Conservation (phyloP, 2,888 invertebrate genomes). For the Lycia hirtaria region DNA sequence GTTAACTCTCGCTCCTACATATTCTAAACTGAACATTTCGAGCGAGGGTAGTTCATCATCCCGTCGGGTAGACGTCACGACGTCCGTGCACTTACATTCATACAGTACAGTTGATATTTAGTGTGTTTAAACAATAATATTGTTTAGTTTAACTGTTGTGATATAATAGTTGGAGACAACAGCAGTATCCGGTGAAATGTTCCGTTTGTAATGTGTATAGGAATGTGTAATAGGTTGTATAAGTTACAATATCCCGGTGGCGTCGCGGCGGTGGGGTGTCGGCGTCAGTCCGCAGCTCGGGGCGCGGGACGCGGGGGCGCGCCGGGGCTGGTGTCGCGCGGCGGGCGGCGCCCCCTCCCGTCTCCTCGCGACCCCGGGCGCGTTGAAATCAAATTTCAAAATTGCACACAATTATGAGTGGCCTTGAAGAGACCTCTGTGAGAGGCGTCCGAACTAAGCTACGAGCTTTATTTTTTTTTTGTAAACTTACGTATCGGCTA, state of each 20-base stretch:
- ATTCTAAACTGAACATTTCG: not conserved
- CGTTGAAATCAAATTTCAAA: constrained; percentile 42
- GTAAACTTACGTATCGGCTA: constrained; percentile 26
- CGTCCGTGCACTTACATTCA: too few relatives aligned
- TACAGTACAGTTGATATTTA: too few relatives aligned
- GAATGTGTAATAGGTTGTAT: constrained; percentile 29
- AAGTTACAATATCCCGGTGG: constrained; percentile 48
- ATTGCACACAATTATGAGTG: constrained; percentile 54
- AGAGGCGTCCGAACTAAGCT: constrained; percentile 53
- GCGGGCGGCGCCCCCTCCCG: not conserved
- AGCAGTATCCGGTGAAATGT: too few relatives aligned
- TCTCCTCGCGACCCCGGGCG: constrained; percentile 15
- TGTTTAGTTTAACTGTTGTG: too few relatives aligned
- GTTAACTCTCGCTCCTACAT: constrained; percentile 41
- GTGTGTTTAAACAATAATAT: too few relatives aligned
- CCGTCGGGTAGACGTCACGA: too few relatives aligned
- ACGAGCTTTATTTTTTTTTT: constrained; percentile 61
- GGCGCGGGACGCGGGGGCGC: too few relatives aligned
- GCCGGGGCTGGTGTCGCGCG: too few relatives aligned
- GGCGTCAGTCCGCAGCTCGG: constrained; percentile 28
- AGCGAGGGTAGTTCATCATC: too few relatives aligned
- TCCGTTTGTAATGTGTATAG: not conserved
- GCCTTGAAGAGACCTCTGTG: constrained; percentile 57
- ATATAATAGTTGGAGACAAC: too few relatives aligned
- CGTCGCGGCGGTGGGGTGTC: constrained; percentile 41